Conservation (phyloP, 2,797 vertebrate genomes). For the Threskiornis aethiopicus region DNA sequence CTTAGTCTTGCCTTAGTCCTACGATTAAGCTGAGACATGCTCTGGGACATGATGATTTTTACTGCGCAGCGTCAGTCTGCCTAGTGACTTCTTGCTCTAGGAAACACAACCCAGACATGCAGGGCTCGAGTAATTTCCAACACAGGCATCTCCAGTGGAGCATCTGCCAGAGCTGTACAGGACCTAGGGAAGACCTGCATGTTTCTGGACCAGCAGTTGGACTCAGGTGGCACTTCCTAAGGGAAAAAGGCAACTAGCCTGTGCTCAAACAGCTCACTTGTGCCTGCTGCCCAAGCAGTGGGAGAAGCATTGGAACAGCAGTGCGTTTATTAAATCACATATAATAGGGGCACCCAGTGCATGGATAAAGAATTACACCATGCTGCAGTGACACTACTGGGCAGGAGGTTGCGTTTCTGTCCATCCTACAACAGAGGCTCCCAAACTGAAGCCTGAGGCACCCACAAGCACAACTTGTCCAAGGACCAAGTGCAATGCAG, state of each 20-base stretch:
- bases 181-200: not conserved
- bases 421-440: not conserved
- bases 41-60: fast-evolving
- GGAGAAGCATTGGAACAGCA: not conserved
- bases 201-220: not conserved
- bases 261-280: not conserved
- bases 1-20: not conserved
- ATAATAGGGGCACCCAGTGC: not conserved
- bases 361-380: not conserved
- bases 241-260: not conserved
- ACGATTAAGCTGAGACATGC: not conserved
- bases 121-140: not conserved
- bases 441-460: not conserved
- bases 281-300: not conserved
- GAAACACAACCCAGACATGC: not conserved
- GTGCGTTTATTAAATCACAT: not conserved
- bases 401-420: not conserved
- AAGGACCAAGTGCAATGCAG: not conserved
- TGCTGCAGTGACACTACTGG: not conserved
- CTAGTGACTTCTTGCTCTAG: not conserved
- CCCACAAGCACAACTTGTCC: not conserved
- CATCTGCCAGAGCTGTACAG: not conserved
- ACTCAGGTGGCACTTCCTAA: not conserved
- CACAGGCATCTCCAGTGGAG: not conserved
- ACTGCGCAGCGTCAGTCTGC: not conserved